Percentiles rank a stretch among this genome's conserved stretches.
Conservation (phyloP, 2,113 vertebrate species). For the Cololabis saira region DNA sequence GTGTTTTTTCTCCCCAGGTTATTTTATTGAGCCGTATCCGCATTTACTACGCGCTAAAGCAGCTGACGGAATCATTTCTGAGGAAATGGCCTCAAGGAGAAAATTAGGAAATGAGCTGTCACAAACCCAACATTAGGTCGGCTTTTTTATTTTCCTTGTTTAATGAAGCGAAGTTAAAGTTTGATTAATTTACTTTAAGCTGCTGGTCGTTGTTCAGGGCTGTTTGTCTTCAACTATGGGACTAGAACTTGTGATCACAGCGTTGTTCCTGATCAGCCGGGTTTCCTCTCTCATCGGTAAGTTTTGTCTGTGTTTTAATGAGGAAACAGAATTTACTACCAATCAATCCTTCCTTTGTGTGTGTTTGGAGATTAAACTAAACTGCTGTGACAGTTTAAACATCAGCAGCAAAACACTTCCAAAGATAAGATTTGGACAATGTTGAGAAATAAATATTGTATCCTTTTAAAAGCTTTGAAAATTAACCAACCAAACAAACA, state of each 20-base stretch:
- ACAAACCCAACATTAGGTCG: neutral
- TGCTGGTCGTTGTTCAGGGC: neutral
- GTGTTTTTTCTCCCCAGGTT: constrained; percentile 8
- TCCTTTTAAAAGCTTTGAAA: too few species aligned
- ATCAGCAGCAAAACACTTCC: too few species aligned
- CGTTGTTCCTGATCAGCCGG: neutral
- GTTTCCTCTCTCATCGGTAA: neutral
- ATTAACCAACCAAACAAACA: too few species aligned
- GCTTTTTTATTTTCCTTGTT: neutral
- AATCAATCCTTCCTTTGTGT: neutral
- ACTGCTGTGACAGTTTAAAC: too few species aligned
- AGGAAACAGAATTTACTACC: neutral
- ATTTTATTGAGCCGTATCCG: neutral
- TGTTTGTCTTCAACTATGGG: constrained; percentile 7
- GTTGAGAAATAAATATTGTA: too few species aligned
- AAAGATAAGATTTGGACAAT: too few species aligned
- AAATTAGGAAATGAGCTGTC: neutral
- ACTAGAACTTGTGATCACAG: neutral
- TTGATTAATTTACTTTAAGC: neutral
- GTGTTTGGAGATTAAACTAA: too few species aligned
- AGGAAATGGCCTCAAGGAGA: neutral
- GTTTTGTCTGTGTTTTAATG: neutral
- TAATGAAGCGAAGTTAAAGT: neutral
- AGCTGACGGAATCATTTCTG: neutral
- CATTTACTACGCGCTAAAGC: neutral